phyloP scores from a whole-genome alignment of 2,113 vertebrate species.

The Cottus gobio region DNA sequence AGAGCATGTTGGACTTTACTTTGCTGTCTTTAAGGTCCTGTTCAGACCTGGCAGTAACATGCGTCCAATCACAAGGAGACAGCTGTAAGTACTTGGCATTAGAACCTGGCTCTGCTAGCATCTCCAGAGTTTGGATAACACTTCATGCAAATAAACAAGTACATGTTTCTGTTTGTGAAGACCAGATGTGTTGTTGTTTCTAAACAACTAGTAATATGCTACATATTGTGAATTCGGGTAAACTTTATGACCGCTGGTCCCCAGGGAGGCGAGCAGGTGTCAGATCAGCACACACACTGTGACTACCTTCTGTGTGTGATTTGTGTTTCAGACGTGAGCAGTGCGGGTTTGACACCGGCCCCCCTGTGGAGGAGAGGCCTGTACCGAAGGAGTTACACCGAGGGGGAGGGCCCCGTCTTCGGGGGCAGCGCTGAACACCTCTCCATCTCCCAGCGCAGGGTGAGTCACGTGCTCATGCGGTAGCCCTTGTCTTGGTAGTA shows the following conservation, averaged over 20 bases:
- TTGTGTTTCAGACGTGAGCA: conserved; percentile 72
- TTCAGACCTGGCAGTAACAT: background rate
- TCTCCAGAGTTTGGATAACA: too few relatives aligned
- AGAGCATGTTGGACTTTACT: too few relatives aligned
- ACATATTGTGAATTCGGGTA: too few relatives aligned
- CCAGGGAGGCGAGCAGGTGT: too few relatives aligned
- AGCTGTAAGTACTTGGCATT: background rate
- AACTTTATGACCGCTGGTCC: too few relatives aligned
- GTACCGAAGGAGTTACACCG: conserved; percentile 82
- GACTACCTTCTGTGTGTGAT: conserved; percentile 14
- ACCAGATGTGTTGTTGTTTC: background rate
- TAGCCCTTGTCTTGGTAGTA: background rate
- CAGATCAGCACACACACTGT: background rate
- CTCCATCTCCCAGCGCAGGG: conserved; percentile 76
- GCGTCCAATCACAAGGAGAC: background rate
- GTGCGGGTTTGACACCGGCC: conserved; percentile 36
- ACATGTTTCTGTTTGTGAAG: too few relatives aligned
- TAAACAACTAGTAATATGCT: background rate
- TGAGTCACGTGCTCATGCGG: conserved; percentile 66
- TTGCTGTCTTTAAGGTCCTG: background rate
- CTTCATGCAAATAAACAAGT: too few relatives aligned
- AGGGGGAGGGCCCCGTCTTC: conserved; percentile 79
- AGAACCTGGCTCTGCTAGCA: background rate
- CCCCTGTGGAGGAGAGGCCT: conserved; percentile 75
- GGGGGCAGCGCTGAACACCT: conserved; percentile 70